Evolutionary conservation across 2,113 vertebrate genomes (phyloP).

Genomic region (Capreolus pygargus): DNA sequence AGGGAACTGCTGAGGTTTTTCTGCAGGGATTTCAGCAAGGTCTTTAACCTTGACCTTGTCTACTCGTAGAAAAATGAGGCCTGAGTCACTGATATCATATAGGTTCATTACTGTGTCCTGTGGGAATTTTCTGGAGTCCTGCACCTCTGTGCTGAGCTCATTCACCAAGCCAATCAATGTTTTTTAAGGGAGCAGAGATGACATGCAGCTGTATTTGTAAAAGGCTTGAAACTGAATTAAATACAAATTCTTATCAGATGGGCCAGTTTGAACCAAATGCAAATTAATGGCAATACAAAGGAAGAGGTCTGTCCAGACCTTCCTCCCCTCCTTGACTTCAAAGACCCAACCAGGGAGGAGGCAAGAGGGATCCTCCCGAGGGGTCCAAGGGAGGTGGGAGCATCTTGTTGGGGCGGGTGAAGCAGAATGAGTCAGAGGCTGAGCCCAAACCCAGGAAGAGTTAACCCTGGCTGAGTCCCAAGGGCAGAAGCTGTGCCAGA

Average conservation of each 20-base stretch:
- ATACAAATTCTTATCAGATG: not conserved
- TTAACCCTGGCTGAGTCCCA: too few species aligned
- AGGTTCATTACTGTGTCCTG: not conserved
- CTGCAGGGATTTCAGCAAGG: not conserved
- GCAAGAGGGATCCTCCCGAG: not conserved
- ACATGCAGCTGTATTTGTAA: not conserved
- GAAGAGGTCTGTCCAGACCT: not conserved
- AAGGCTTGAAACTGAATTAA: not conserved
- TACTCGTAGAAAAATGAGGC: fast-evolving
- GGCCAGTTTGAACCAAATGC: not conserved
- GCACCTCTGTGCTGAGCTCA: not conserved
- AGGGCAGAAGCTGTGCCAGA: not conserved
- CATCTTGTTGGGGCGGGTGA: not conserved
- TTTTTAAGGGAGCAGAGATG: not conserved
- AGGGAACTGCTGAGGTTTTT: not conserved
- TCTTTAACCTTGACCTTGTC: not conserved
- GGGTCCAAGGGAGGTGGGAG: not conserved
- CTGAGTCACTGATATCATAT: not conserved
- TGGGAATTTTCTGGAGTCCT: not conserved
- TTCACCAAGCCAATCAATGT: not conserved
- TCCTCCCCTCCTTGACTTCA: not conserved
- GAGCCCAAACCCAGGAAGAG: not conserved
- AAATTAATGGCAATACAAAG: not conserved
- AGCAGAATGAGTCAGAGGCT: not conserved
- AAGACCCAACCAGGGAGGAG: not conserved